These are phyloP conservation scores for Macrocentrus cingulum DNA, from an alignment of 1,140 invertebrate species.

Conservation along the genomic window DNA sequence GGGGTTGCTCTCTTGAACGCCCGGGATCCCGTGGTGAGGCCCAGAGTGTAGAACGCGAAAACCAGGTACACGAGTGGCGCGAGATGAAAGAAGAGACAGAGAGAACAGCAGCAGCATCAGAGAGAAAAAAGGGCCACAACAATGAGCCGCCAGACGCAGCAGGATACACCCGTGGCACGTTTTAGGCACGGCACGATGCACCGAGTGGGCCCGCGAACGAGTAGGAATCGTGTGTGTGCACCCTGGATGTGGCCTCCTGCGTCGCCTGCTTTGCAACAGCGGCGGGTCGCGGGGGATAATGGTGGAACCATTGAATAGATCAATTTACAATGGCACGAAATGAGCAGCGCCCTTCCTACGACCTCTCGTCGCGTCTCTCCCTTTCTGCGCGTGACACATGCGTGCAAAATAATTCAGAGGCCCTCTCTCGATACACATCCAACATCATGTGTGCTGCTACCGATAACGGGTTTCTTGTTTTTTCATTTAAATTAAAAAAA, in stretches of 20 bases:
- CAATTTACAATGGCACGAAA: constrained; percentile 57
- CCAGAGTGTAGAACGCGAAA: constrained; percentile 14
- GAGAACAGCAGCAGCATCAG: constrained; percentile 18
- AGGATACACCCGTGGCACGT: constrained; percentile 38
- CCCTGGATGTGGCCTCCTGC: constrained; percentile 25
- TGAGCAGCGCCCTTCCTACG: constrained; percentile 42
- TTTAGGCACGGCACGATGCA: constrained; percentile 34
- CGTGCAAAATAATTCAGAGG: constrained; percentile 44
- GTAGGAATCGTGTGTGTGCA: constrained; percentile 13
- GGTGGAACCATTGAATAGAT: constrained; percentile 51
- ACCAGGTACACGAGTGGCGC: constrained; percentile 1
- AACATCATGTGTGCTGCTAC: constrained; percentile 35
- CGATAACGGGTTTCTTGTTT: constrained; percentile 36
- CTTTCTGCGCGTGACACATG: constrained; percentile 25
- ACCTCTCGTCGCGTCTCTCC: constrained; percentile 8
- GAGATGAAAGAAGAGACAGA: constrained; percentile 9
- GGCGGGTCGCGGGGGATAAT: constrained; percentile 40
- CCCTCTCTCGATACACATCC: constrained; percentile 47
- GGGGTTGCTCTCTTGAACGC: constrained; percentile 26
- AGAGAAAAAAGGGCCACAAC: constrained; percentile 34
- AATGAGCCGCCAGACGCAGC: constrained; percentile 41
- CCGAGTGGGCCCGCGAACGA: constrained; percentile 6
- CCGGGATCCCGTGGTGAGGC: constrained; percentile 21
- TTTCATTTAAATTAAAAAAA: too few relatives aligned
- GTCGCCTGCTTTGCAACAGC: constrained; percentile 16